Percentiles rank a stretch among this genome's conserved stretches.
phyloP scores from a whole-genome alignment of 2,888 invertebrate genomes.

The Stenchaetothrips biformis region DNA sequence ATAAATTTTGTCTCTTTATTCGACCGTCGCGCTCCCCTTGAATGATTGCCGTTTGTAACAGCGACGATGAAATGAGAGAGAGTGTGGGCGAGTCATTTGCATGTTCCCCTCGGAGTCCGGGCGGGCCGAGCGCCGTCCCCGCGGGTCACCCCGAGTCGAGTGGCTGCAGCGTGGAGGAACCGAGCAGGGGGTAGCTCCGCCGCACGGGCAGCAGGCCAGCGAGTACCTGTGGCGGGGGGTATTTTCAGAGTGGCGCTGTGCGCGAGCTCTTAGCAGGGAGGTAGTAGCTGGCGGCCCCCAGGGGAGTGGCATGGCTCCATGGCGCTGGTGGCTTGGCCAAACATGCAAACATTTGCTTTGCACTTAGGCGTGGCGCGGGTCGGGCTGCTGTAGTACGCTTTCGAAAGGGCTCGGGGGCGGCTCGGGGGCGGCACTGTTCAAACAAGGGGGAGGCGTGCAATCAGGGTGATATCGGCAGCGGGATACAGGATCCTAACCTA shows the following conservation, averaged over 20 bases:
- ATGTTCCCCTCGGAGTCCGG: too few relatives aligned
- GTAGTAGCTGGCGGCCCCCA: neutral
- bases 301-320: neutral
- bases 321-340: conserved; percentile 8
- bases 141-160: too few relatives aligned
- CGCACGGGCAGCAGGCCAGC: neutral
- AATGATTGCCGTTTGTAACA: conserved; percentile 1
- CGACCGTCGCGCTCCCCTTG: neutral
- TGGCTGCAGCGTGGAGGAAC: neutral
- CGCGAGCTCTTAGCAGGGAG: neutral
- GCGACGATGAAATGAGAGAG: too few relatives aligned
- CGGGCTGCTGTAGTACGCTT: conserved; percentile 15
- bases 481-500: conserved; percentile 14
- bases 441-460: conserved; percentile 19
- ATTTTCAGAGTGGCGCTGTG: neutral
- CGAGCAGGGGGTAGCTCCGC: neutral
- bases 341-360: conserved; percentile 25
- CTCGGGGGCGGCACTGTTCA: neutral
- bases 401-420: conserved; percentile 10
- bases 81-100: too few relatives aligned
- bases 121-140: too few relatives aligned
- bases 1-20: neutral
- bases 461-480: neutral
- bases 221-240: neutral
- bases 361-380: neutral